Percentiles rank a stretch among this genome's conserved stretches.
phyloP scores from a whole-genome alignment of 1,140 invertebrate genomes.

The Leptonema lineaticorne region DNA sequence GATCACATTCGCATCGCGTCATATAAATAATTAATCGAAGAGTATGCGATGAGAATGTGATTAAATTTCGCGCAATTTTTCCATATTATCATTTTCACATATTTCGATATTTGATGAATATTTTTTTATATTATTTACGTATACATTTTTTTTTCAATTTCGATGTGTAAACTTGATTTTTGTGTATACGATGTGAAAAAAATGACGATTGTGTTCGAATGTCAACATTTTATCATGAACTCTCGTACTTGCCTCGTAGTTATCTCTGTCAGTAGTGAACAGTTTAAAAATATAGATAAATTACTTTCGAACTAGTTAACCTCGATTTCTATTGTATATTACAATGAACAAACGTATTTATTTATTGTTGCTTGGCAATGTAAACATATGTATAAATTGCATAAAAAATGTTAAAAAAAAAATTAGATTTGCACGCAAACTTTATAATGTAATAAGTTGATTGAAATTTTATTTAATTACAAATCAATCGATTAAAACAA shows the following conservation, averaged over 20 bases:
- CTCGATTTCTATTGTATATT: not conserved
- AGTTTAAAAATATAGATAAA: not conserved
- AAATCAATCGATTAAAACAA: too few species aligned
- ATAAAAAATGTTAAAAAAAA: too few species aligned
- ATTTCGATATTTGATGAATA: not conserved
- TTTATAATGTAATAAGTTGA: too few species aligned
- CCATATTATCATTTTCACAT: not conserved
- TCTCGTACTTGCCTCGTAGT: too few species aligned
- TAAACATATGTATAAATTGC: too few species aligned
- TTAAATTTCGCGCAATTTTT: not conserved
- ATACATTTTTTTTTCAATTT: not conserved
- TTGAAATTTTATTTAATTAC: too few species aligned
- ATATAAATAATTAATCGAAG: not conserved
- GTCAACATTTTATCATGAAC: constrained; percentile 8
- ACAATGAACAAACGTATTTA: too few species aligned
- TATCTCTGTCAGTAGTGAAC: not conserved
- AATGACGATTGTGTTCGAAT: not conserved
- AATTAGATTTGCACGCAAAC: too few species aligned
- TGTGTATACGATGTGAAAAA: not conserved
- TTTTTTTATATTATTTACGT: not conserved
- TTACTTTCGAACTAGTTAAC: constrained; percentile 10
- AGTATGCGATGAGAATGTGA: not conserved
- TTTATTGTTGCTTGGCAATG: too few species aligned
- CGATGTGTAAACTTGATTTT: not conserved
- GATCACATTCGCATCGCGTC: not conserved